Evolutionary conservation across 2,888 invertebrate genomes (phyloP), one percentile per base, ranked within the genome.

Genomic region (Unio delphinus): DNA sequence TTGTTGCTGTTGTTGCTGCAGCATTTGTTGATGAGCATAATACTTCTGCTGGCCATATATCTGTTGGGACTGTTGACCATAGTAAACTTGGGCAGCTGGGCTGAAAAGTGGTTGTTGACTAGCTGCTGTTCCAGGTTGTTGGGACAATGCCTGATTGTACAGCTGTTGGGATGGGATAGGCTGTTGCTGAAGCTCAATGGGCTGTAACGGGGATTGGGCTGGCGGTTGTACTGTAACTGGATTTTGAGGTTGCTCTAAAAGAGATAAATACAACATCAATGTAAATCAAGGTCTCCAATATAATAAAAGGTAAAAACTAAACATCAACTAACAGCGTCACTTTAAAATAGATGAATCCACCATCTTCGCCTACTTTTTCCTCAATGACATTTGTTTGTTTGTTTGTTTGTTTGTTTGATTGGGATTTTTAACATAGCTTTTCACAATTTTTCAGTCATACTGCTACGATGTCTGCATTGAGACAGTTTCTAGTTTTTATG

Each of bases 31-130:
- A 54, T 58, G 55, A 58, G 67, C 59, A 30, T 70, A 74, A 59
- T 72, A 80, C 69, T 79, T 76, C 26, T 75, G 73, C 15, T 72
- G 73, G 23, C 72, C 74, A 23, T 76, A 73, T 54, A 67, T 65
- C 64, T 73, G 72, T 30, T 77, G 74, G 69, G 81, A 80, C 69
- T 83, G 81, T 34, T 75, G 45, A 45, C 45, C 45, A 45, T 45
- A 45, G 15, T 45, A 45, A 45, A 45, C 45, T 15, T 45, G 45
- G 45, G 45, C 45, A 45, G 45, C 15, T 45, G 11, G 45, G 45
- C 3, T 45, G 45, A 45, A 15, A 45, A 69, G 66, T 65, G 71
- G 75, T 66, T 79, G 75, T 45, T 45, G 45, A 45, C 15, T 45
- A 45, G 45, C 45, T 45, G 45, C 45, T 45, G 45, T 15, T 15